These are phyloP conservation scores for Nasonovia ribisnigri DNA, from an alignment of 2,888 invertebrate genomes.

Conservation along the genomic window DNA sequence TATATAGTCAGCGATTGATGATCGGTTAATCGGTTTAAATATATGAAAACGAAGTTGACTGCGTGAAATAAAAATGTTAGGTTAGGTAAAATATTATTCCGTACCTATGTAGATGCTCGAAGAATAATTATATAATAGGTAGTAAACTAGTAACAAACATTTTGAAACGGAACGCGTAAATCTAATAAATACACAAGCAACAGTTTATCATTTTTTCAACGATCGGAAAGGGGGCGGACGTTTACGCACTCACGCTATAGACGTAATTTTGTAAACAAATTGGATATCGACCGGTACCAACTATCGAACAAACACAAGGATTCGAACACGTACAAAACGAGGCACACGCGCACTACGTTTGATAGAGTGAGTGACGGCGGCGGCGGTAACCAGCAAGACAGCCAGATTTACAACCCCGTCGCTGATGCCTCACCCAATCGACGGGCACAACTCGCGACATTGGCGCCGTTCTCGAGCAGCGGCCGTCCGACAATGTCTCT, in stretches of 20 bases:
- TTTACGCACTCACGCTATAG: background rate
- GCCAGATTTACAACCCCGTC: background rate
- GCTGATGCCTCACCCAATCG: background rate
- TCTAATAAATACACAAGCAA: background rate
- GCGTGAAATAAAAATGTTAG: background rate
- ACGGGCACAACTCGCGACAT: background rate
- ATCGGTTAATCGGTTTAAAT: background rate
- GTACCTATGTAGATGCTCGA: background rate
- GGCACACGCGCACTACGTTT: background rate
- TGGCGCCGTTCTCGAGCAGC: background rate
- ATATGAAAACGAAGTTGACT: background rate
- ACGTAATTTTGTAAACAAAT: background rate
- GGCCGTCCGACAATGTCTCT: background rate
- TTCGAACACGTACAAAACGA: background rate
- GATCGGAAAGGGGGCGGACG: background rate
- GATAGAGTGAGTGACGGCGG: background rate
- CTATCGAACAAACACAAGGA: background rate
- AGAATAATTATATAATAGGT: background rate
- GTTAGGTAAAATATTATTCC: background rate
- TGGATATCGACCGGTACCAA: background rate
- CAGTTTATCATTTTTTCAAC: background rate
- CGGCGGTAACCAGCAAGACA: background rate
- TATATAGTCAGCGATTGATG: background rate
- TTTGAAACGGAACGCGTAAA: background rate
- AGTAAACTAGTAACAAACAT: background rate